These are phyloP conservation scores for Chrysogorgia sp. DNA, from an alignment of 92 coral and sea anemone genomes.

Conservation along the genomic window DNA sequence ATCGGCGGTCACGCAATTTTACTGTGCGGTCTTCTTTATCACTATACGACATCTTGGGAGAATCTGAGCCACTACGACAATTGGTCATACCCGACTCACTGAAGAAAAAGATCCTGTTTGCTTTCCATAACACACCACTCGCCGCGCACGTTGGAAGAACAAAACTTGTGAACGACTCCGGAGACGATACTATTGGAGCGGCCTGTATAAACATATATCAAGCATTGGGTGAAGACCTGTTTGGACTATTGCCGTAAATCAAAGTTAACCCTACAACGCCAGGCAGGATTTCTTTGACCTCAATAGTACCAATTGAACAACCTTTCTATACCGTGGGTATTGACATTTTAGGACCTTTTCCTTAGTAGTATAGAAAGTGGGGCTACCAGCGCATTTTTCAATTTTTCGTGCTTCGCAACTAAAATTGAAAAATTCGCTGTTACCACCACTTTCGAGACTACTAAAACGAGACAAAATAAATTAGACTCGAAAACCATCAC, in stretches of 20 bases:
- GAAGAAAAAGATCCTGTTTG: conserved; percentile 14
- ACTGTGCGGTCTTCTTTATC: conserved; percentile 2
- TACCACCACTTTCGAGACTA: too few species aligned
- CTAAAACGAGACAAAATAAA: too few species aligned
- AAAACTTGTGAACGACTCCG: too few species aligned
- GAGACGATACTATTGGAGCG: too few species aligned
- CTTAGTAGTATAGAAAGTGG: too few species aligned
- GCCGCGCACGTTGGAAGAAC: conserved; percentile 27
- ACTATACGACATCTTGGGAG: conserved; percentile 10
- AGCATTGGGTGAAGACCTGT: conserved; percentile 23
- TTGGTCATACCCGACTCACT: conserved; percentile 1
- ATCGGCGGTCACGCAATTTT: background rate
- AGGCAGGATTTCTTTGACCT: conserved; percentile 7
- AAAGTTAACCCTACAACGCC: conserved; percentile 10
- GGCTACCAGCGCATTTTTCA: too few species aligned
- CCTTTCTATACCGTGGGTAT: conserved; percentile 15
- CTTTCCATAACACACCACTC: conserved; percentile 18
- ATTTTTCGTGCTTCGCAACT: too few species aligned
- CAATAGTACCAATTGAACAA: conserved; percentile 24
- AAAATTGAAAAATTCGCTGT: too few species aligned
- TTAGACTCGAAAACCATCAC: too few species aligned
- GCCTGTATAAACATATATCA: too few species aligned
- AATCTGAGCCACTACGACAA: conserved; percentile 6
- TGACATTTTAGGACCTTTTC: conserved; percentile 21
- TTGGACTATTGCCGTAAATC: conserved; percentile 28